phyloP scores from a whole-genome alignment of 2,888 invertebrate species.

The Hetaerina titia region DNA sequence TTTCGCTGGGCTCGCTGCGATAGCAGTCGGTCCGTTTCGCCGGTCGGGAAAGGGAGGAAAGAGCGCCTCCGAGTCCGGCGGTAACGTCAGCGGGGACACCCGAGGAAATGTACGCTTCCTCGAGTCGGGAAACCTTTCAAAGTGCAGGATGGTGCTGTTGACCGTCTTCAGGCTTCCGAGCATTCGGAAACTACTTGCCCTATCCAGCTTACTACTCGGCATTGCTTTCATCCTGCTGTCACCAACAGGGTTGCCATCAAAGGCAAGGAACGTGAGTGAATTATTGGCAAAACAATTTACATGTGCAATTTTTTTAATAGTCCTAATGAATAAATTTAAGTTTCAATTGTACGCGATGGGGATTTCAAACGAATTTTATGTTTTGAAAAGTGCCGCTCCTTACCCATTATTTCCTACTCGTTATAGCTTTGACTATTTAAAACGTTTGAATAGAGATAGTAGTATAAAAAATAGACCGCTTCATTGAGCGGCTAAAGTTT shows the following conservation, averaged over 20 bases:
- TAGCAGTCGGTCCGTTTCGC: neutral
- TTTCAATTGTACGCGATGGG: too few species aligned
- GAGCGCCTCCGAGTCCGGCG: neutral
- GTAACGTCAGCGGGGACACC: neutral
- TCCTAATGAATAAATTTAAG: too few species aligned
- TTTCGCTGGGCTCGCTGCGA: neutral
- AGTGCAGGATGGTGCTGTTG: conserved; percentile 28
- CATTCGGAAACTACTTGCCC: neutral
- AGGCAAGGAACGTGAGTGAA: conserved; percentile 38
- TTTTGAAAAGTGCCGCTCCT: too few species aligned
- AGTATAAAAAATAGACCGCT: too few species aligned
- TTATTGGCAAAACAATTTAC: neutral
- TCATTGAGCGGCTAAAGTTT: too few species aligned
- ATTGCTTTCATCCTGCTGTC: neutral
- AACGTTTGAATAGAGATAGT: too few species aligned
- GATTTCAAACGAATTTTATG: too few species aligned
- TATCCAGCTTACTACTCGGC: neutral
- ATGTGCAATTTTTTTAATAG: too few species aligned
- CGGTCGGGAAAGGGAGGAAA: neutral
- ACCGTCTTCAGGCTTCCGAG: conserved; percentile 1
- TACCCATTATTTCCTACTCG: too few species aligned
- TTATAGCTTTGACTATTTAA: too few species aligned
- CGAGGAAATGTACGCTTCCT: neutral
- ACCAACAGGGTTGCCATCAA: neutral
- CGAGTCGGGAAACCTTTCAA: neutral